Conservation (phyloP, 2,888 invertebrate species). For the Cotesia congregata region DNA sequence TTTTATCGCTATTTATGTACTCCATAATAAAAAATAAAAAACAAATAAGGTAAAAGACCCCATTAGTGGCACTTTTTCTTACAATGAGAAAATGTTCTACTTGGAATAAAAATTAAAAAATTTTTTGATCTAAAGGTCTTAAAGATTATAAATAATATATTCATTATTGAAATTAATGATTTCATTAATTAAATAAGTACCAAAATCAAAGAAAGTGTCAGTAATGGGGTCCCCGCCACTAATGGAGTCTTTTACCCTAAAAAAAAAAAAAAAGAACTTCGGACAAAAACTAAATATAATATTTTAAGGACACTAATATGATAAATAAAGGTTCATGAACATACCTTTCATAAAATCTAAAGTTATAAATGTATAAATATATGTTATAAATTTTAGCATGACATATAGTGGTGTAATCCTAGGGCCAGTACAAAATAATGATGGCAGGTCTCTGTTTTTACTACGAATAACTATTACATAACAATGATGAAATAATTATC, state of each 20-base stretch:
- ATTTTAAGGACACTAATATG: too few species aligned
- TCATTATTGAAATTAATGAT: too few species aligned
- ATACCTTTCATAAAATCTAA: neutral
- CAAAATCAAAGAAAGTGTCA: too few species aligned
- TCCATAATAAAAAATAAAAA: constrained; percentile 50
- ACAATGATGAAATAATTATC: constrained; percentile 8
- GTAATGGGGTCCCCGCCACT: too few species aligned
- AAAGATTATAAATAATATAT: too few species aligned
- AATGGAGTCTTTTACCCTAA: too few species aligned
- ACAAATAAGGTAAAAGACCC: neutral
- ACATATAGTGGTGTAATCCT: neutral
- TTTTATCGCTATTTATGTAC: too few species aligned
- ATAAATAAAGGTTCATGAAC: neutral
- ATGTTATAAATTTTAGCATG: neutral
- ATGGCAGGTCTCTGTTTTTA: constrained; percentile 30
- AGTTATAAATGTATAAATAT: neutral
- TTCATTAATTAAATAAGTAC: too few species aligned
- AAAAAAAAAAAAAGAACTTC: neutral
- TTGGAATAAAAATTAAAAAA: too few species aligned
- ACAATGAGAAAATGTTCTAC: too few species aligned
- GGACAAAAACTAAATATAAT: neutral
- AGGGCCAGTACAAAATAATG: constrained; percentile 21
- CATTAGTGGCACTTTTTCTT: too few species aligned
- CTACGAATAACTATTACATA: constrained; percentile 31
- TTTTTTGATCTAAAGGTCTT: too few species aligned